Base-by-base conservation (phyloP, 2,888 invertebrate genomes). In the Rutpela maculata region DNA sequence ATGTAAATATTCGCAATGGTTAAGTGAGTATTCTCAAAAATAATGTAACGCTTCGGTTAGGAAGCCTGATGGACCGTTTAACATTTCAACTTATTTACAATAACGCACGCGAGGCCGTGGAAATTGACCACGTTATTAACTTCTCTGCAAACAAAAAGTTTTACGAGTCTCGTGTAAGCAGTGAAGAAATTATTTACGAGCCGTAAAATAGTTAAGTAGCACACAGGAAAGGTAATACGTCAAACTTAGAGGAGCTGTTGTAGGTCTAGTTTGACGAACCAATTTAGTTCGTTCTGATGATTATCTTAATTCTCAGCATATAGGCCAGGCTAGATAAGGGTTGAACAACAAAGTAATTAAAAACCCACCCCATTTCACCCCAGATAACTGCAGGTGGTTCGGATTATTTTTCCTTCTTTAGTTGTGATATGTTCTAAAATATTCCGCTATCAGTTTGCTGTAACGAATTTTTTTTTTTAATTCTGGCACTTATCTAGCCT, bases 91-190 rank as follows among this genome's bases (percentile, higher is more conserved):
- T 50, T 50, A 50, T n/a, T 50, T 50, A 50, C 50, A 50, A 6
- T 2, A 5, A 50, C 50, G n/a, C 50, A 50, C 50, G 50, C 12
- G 50, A 50, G 15, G 6, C n/a, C n/a, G n/a, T 50, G 50, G n/a
- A 50, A 50, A n/a, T 50, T 50, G n/a, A n/a, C 50, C n/a, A 50
- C 50, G 12, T n/a, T 50, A 50, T 50, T 50, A 50, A 50, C n/a
- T 50, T 50, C n/a, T 50, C n/a, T 50, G 12, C 15, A 50, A 50
- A 50, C 50, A 50, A 50, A n/a, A 50, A 50, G 12, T 7, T 50
- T 50, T 50, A n/a, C n/a, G 50, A n/a, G 50, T 50, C 2, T 15
- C 50, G n/a, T n/a, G 6, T n/a, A 50, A 15, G n/a, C 50, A n/a
- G 4, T 50, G 2, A 15, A 50, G 15, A 11, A 50, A 11, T 50